Conservation (phyloP, 1,140 invertebrate species). For the Listronotus oregonensis region DNA sequence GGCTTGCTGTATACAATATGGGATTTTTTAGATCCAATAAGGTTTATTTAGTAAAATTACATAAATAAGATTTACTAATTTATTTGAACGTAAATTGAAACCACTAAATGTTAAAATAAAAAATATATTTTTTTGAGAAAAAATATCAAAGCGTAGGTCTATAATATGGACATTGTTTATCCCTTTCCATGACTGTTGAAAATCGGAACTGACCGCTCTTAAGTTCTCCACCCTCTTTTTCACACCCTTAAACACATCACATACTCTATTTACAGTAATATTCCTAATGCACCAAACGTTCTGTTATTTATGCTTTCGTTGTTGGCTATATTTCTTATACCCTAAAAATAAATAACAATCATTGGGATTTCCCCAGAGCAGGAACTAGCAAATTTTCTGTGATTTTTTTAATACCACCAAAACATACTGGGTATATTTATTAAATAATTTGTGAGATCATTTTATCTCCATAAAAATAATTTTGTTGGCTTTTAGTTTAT, state of each 20-base stretch:
- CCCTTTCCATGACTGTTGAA: neutral
- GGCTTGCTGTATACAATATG: too few species aligned
- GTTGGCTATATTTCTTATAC: constrained; percentile 42
- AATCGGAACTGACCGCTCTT: neutral
- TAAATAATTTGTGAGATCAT: too few species aligned
- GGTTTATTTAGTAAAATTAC: too few species aligned
- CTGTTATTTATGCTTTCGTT: constrained; percentile 42
- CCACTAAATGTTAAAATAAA: too few species aligned
- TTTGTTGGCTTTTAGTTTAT: too few species aligned
- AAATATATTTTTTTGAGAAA: too few species aligned
- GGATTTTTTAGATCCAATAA: too few species aligned
- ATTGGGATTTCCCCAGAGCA: neutral
- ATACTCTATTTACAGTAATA: constrained; percentile 37
- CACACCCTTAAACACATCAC: constrained; percentile 33
- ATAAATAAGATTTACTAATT: too few species aligned
- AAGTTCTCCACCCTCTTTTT: constrained; percentile 35
- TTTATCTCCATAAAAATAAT: too few species aligned
- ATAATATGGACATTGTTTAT: neutral
- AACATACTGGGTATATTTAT: too few species aligned
- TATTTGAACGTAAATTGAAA: too few species aligned
- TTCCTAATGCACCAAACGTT: neutral
- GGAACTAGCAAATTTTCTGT: neutral
- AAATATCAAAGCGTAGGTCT: too few species aligned
- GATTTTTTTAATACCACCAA: neutral
- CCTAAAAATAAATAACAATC: constrained; percentile 8